These are phyloP conservation scores for Platyscapa corneri DNA, from an alignment of 1,140 invertebrate species.

Conservation along the genomic window DNA sequence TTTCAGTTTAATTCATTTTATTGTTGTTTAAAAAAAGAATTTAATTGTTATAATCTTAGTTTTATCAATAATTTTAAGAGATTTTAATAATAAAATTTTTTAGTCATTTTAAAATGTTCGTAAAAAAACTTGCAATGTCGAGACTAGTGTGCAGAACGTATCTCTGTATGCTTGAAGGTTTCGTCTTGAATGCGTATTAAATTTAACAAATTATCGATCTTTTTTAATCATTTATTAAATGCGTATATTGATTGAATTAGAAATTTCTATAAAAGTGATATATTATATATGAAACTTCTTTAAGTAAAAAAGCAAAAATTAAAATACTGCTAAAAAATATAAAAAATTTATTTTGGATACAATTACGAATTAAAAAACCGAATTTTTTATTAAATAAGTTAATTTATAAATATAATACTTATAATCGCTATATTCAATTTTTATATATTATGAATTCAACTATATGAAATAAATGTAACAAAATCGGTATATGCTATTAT, in stretches of 20 bases:
- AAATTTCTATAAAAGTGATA: slow-evolving; percentile 6
- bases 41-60: neutral
- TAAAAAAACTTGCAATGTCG: slow-evolving; percentile 40
- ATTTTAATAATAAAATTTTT: slow-evolving; percentile 22
- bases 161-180: neutral
- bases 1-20: neutral
- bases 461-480: neutral
- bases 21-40: neutral
- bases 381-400: neutral
- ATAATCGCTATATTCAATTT: neutral
- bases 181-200: neutral
- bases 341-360: neutral
- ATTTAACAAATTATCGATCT: slow-evolving; percentile 28
- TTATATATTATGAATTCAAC: neutral
- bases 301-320: neutral
- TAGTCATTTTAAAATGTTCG: neutral
- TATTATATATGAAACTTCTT: neutral
- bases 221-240: slow-evolving; percentile 19
- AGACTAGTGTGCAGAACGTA: slow-evolving; percentile 13
- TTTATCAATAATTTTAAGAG: neutral
- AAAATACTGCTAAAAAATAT: neutral
- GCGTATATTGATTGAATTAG: neutral
- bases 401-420: slow-evolving; percentile 5
- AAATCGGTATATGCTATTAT: neutral
- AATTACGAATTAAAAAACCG: neutral